Evolutionary conservation across 2,113 vertebrate species (phyloP).

Genomic region (Telmatochromis sp.): DNA sequence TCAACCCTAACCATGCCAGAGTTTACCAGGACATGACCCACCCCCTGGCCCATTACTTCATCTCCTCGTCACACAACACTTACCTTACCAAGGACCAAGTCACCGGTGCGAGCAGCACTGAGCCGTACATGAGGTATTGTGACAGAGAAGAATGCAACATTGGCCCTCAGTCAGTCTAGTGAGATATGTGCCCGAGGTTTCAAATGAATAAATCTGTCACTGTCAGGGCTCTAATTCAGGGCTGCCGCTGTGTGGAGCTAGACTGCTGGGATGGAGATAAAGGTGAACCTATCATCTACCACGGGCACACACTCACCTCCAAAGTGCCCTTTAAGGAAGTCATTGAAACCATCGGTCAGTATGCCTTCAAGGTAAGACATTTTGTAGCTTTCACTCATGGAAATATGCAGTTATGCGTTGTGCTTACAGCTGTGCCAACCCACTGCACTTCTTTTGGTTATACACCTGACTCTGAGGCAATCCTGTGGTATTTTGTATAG

Average conservation of each 20-base stretch:
- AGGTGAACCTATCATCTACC: slow-evolving; percentile 88
- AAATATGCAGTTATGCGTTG: neutral
- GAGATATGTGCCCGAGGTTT: neutral
- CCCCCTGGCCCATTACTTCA: slow-evolving; percentile 89
- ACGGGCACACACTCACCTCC: slow-evolving; percentile 90
- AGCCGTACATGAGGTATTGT: slow-evolving; percentile 89
- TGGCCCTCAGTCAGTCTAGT: neutral
- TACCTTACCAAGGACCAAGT: slow-evolving; percentile 92
- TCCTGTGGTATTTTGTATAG: neutral
- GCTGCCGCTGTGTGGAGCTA: slow-evolving; percentile 94
- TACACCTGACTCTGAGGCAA: neutral
- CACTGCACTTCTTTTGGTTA: neutral
- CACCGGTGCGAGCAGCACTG: slow-evolving; percentile 87
- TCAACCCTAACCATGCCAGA: slow-evolving; percentile 74
- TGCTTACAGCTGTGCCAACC: neutral
- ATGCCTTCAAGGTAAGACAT: slow-evolving; percentile 79
- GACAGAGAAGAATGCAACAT: neutral
- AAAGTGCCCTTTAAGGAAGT: slow-evolving; percentile 91
- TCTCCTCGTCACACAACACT: slow-evolving; percentile 95
- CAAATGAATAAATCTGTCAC: neutral
- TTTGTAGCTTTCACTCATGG: neutral
- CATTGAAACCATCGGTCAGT: slow-evolving; percentile 83
- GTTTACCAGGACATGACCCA: slow-evolving; percentile 89
- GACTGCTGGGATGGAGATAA: slow-evolving; percentile 95
- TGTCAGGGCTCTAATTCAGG: slow-evolving; percentile 82